These are phyloP conservation scores for Castor canadensis DNA, from an alignment of 2,113 vertebrate species.

Conservation along the genomic window DNA sequence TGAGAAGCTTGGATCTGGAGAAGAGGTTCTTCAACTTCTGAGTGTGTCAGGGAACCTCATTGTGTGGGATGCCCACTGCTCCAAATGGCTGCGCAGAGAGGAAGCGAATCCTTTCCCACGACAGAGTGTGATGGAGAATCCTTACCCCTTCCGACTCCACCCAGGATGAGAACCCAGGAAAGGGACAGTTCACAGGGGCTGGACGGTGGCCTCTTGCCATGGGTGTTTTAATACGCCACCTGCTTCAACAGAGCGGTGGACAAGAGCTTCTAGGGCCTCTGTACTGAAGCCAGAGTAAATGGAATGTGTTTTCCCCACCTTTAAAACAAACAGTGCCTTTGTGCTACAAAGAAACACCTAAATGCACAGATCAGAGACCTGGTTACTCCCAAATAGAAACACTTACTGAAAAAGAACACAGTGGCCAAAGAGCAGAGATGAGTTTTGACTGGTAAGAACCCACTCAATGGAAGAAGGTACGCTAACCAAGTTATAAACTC, in stretches of 20 bases:
- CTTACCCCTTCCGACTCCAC: background rate
- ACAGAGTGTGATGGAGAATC: background rate
- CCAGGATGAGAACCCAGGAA: background rate
- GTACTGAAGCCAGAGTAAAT: slow-evolving; percentile 69
- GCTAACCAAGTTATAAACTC: background rate
- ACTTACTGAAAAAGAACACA: background rate
- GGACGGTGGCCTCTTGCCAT: background rate
- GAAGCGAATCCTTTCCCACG: background rate
- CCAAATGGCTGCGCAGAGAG: background rate
- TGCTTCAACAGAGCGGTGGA: slow-evolving; percentile 70
- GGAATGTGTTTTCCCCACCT: slow-evolving; percentile 59
- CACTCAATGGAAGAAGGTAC: background rate
- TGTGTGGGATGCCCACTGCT: background rate
- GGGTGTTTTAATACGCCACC: slow-evolving; percentile 31
- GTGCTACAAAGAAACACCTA: background rate
- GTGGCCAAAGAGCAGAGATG: background rate
- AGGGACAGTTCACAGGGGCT: background rate
- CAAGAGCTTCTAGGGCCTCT: slow-evolving; percentile 38
- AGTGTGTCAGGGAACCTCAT: background rate
- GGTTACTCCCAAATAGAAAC: background rate
- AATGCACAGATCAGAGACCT: background rate
- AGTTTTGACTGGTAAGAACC: background rate
- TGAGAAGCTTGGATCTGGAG: background rate
- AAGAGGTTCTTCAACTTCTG: background rate
- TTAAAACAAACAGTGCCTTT: slow-evolving; percentile 54